Percentiles rank a stretch among this genome's conserved stretches.
Conservation (phyloP, 2,888 invertebrate species). For the Nomada fabriciana region DNA sequence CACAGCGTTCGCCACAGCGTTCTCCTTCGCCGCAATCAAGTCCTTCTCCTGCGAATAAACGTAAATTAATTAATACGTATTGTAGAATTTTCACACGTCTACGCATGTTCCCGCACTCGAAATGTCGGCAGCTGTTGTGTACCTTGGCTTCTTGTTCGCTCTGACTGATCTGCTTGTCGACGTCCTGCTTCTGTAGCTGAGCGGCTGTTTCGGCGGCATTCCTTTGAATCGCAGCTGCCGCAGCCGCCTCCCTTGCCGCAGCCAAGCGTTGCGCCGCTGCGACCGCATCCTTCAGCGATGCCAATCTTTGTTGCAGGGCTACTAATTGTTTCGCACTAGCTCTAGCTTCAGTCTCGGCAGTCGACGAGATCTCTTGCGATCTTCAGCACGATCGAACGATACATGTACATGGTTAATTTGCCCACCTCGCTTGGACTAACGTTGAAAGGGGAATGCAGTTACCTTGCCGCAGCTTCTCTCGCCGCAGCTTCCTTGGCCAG, state of each 20-base stretch:
- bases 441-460: slow-evolving; percentile 4
- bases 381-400: slow-evolving; percentile 61
- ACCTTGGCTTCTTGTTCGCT: slow-evolving; percentile 82
- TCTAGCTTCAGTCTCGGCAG: slow-evolving; percentile 79
- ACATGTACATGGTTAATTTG: too few relatives aligned
- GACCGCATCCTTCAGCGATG: slow-evolving; percentile 89
- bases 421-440: not conserved
- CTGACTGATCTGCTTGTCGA: slow-evolving; percentile 81
- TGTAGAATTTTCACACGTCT: not conserved
- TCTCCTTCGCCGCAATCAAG: slow-evolving; percentile 81
- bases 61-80: not conserved
- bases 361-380: slow-evolving; percentile 80
- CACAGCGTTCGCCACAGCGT: slow-evolving; percentile 80
- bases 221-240: slow-evolving; percentile 89
- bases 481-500: slow-evolving; percentile 91
- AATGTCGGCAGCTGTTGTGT: not conserved
- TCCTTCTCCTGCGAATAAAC: slow-evolving; percentile 75
- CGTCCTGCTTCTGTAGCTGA: slow-evolving; percentile 87
- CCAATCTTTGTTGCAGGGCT: slow-evolving; percentile 88
- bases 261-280: slow-evolving; percentile 90
- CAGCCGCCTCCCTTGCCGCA: slow-evolving; percentile 90
- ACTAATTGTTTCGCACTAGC: slow-evolving; percentile 87
- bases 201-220: slow-evolving; percentile 90
- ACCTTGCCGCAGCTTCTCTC: slow-evolving; percentile 81
- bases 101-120: not conserved